Evolutionary conservation across 2,888 invertebrate species (phyloP).

Genomic region (Leucophora obtusa): DNA sequence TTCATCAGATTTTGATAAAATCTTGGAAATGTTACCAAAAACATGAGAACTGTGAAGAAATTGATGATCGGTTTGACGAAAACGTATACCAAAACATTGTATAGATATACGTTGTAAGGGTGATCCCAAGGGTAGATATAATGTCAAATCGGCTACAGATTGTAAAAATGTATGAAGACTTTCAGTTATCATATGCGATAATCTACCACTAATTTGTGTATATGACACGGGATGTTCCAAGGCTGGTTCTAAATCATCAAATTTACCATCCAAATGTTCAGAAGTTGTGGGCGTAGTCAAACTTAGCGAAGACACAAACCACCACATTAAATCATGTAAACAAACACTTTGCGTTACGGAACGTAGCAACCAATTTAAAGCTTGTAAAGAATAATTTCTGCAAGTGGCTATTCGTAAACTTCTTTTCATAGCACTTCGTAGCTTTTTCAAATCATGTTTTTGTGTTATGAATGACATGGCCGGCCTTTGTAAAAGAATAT

Average conservation of each 20-base stretch:
- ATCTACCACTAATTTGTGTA: constrained; percentile 86
- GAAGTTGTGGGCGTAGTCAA: constrained; percentile 76
- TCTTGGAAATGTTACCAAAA: constrained; percentile 97
- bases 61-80: constrained; percentile 92
- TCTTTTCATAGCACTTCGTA: constrained; percentile 92
- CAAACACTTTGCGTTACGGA: constrained; percentile 94
- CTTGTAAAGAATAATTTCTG: constrained; percentile 93
- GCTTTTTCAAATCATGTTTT: constrained; percentile 89
- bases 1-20: constrained; percentile 94
- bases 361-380: constrained; percentile 95
- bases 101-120: constrained; percentile 94
- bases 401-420: constrained; percentile 89
- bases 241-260: constrained; percentile 74
- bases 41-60: constrained; percentile 94
- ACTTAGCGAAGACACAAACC: constrained; percentile 93
- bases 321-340: constrained; percentile 97
- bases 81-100: constrained; percentile 94
- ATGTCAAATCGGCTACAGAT: constrained; percentile 94
- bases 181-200: constrained; percentile 84
- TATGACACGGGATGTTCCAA: constrained; percentile 89
- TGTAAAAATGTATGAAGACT: constrained; percentile 92
- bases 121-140: constrained; percentile 91
- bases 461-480: constrained; percentile 92
- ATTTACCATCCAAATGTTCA: constrained; percentile 75
- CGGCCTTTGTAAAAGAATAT: constrained; percentile 81